Percentiles rank a stretch among this genome's conserved stretches.
Evolutionary conservation across 2,888 invertebrate genomes (phyloP).

Genomic region (Ichneumoninae sp.): DNA sequence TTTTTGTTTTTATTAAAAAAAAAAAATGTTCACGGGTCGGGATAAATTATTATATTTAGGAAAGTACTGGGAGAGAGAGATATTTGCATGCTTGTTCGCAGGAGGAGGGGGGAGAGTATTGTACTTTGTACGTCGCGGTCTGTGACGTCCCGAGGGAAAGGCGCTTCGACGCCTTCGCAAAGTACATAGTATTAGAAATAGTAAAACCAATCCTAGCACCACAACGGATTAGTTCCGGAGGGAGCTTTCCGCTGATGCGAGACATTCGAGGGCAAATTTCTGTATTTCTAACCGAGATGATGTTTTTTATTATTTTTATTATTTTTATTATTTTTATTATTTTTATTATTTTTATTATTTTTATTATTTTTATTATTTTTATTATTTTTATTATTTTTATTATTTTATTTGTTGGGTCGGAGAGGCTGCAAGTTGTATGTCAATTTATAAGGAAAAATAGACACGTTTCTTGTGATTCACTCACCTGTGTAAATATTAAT

Average conservation of each 20-base stretch:
- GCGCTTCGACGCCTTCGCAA: constrained; percentile 27
- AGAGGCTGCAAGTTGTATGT: neutral
- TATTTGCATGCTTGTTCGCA: constrained; percentile 21
- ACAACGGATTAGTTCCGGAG: constrained; percentile 16
- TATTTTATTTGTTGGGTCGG: neutral
- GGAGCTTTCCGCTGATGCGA: neutral
- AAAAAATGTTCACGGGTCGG: constrained; percentile 56
- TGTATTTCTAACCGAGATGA: neutral
- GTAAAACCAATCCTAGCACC: constrained; percentile 50
- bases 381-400: neutral
- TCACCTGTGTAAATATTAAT: neutral
- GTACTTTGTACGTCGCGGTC: constrained; percentile 20
- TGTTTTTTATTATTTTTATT: neutral
- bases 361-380: neutral
- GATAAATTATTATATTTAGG: constrained; percentile 78
- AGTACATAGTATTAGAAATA: constrained; percentile 46
- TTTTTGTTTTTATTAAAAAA: neutral
- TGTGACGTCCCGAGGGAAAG: constrained; percentile 17
- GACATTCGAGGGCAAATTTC: neutral
- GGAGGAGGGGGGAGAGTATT: neutral
- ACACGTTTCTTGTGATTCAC: neutral
- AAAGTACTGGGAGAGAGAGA: constrained; percentile 63
- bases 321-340: too few species aligned
- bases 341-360: neutral
- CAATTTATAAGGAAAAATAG: neutral